Conservation (phyloP, 2,888 invertebrate genomes). For the Aleiodes leptofemur region DNA sequence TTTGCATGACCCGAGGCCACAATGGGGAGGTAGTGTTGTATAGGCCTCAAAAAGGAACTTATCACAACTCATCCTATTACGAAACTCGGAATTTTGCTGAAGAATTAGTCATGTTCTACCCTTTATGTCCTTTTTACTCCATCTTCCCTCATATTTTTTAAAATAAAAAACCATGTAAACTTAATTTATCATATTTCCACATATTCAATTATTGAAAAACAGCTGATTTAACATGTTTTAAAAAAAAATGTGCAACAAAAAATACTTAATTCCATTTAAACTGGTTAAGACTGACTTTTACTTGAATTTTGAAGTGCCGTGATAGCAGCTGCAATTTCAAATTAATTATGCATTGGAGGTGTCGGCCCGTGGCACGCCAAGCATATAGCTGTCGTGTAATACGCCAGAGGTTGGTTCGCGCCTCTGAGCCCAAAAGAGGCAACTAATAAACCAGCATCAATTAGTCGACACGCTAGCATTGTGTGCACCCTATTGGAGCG, state of each 20-base stretch:
- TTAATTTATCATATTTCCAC: too few relatives aligned
- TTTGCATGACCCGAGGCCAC: too few relatives aligned
- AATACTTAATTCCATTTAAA: constrained; percentile 18
- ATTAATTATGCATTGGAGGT: constrained; percentile 56
- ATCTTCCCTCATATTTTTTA: too few relatives aligned
- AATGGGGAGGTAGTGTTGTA: too few relatives aligned
- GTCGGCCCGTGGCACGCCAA: constrained; percentile 52
- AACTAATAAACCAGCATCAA: constrained; percentile 71
- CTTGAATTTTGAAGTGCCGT: constrained; percentile 33
- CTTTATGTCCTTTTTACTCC: too few relatives aligned
- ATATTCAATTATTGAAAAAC: neutral
- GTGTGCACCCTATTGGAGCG: constrained; percentile 55
- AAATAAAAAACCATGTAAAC: too few relatives aligned
- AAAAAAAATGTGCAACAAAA: neutral
- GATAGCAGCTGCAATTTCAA: constrained; percentile 37
- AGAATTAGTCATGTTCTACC: too few relatives aligned
- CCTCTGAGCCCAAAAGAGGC: constrained; percentile 59
- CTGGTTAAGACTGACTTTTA: constrained; percentile 31
- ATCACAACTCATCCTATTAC: too few relatives aligned
- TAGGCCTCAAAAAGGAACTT: too few relatives aligned
- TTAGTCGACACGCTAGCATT: constrained; percentile 69
- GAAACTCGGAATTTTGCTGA: too few relatives aligned
- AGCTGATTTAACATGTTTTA: neutral
- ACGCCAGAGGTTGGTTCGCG: constrained; percentile 43
- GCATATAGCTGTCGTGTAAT: constrained; percentile 50